Percentiles rank a stretch among this genome's conserved stretches.
Conservation (phyloP, 1,140 invertebrate species). For the Hylaeus volcanicus region DNA sequence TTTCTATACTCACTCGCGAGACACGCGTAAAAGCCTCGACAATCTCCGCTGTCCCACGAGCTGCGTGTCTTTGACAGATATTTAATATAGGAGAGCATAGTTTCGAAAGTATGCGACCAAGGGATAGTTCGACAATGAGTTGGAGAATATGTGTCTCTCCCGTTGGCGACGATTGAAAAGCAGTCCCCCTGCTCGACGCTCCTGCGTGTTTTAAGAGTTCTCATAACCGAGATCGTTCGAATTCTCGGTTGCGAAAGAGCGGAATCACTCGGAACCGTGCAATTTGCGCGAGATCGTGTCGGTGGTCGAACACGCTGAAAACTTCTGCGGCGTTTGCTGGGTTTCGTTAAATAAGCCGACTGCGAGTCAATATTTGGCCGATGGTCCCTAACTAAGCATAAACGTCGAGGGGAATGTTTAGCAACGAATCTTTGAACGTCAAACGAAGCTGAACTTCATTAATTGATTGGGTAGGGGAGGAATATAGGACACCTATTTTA, state of each 20-base stretch:
- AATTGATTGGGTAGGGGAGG: too few relatives aligned
- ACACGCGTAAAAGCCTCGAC: not conserved
- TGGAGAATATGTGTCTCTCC: not conserved
- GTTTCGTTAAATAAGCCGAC: not conserved
- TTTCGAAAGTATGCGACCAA: not conserved
- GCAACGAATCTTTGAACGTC: too few relatives aligned
- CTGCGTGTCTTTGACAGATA: not conserved
- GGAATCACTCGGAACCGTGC: too few relatives aligned
- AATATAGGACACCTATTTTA: too few relatives aligned
- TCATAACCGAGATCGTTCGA: not conserved
- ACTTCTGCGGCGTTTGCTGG: not conserved
- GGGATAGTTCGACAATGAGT: not conserved
- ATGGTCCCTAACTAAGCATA: not conserved
- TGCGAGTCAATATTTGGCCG: not conserved
- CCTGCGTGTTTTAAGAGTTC: not conserved
- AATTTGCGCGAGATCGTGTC: too few relatives aligned
- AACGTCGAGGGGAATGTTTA: not conserved
- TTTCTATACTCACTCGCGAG: too few relatives aligned
- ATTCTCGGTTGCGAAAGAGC: not conserved
- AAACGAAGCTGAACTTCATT: too few relatives aligned
- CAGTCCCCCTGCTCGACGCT: not conserved
- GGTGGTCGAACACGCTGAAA: not conserved
- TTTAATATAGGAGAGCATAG: not conserved
- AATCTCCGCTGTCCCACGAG: constrained; percentile 1
- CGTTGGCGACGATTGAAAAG: not conserved